Evolutionary conservation across 1,140 invertebrate species (phyloP).

Genomic region (Penaeus indicus): DNA sequence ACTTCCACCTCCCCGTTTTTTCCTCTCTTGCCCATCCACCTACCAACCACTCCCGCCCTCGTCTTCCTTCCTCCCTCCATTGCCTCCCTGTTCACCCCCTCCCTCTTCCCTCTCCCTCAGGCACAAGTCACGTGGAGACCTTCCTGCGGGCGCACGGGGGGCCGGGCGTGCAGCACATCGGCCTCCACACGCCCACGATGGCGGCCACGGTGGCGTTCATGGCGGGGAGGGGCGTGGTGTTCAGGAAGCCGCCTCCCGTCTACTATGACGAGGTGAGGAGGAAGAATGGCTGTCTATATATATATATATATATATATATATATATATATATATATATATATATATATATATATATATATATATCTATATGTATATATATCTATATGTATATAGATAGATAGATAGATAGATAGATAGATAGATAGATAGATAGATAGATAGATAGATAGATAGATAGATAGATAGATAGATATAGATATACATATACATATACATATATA

Average conservation of each 20-base stretch:
- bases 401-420: background rate
- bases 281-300: background rate
- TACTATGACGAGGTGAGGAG: slow-evolving; percentile 71
- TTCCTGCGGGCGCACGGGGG: slow-evolving; percentile 72
- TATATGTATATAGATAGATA: slow-evolving; percentile 8
- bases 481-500: no score
- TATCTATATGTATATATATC: slow-evolving; percentile 3
- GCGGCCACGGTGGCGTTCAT: slow-evolving; percentile 69
- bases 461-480: no score
- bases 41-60: no score
- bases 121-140: slow-evolving; percentile 64
- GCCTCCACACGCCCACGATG: slow-evolving; percentile 71
- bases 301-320: no score
- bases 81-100: background rate
- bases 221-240: slow-evolving; percentile 69
- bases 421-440: background rate
- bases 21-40: no score
- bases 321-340: no score
- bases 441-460: background rate
- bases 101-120: slow-evolving; percentile 19
- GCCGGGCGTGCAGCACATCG: slow-evolving; percentile 74
- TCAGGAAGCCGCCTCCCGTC: slow-evolving; percentile 72
- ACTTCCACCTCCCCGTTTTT: no score
- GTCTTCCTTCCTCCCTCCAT: background rate
- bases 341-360: background rate